Evolutionary conservation across 2,888 invertebrate species (phyloP).

Genomic region (Drosophila silvestris): DNA sequence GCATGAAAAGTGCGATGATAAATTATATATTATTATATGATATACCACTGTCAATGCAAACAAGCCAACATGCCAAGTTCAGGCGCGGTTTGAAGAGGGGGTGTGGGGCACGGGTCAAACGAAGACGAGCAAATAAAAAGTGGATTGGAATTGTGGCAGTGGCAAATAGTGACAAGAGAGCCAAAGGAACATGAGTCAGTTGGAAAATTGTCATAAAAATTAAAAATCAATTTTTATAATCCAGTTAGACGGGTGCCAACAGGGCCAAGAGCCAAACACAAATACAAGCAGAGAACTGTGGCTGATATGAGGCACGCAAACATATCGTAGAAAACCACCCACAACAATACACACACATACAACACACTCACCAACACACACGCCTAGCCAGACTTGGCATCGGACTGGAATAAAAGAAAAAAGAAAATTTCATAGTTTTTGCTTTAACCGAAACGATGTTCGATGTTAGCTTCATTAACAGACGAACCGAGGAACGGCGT

Average conservation of each 20-base stretch:
- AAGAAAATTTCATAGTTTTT: conserved; percentile 77
- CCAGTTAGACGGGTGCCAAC: conserved; percentile 75
- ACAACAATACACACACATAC: conserved; percentile 23
- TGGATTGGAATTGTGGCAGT: conserved; percentile 38
- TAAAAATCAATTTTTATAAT: conserved; percentile 85
- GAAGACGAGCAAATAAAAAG: conserved; percentile 54
- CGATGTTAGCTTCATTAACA: conserved; percentile 81
- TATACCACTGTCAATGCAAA: conserved; percentile 58
- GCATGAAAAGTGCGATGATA: conserved; percentile 28
- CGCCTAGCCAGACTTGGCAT: conserved; percentile 28
- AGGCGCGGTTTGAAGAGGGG: neutral
- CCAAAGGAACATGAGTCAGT: conserved; percentile 61
- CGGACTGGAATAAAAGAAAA: conserved; percentile 75
- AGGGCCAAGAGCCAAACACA: conserved; percentile 35
- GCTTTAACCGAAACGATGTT: conserved; percentile 77
- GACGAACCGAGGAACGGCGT: conserved; percentile 72
- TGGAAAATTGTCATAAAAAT: conserved; percentile 82
- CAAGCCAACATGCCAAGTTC: conserved; percentile 63
- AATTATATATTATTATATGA: conserved; percentile 41
- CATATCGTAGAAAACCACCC: conserved; percentile 40
- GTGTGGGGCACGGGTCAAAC: conserved; percentile 15
- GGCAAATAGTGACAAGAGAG: conserved; percentile 18
- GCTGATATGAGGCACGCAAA: conserved; percentile 55
- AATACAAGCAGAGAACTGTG: conserved; percentile 27
- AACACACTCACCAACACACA: neutral